These are phyloP conservation scores for Drosophila melanica DNA, from an alignment of 1,140 invertebrate genomes.

Conservation along the genomic window DNA sequence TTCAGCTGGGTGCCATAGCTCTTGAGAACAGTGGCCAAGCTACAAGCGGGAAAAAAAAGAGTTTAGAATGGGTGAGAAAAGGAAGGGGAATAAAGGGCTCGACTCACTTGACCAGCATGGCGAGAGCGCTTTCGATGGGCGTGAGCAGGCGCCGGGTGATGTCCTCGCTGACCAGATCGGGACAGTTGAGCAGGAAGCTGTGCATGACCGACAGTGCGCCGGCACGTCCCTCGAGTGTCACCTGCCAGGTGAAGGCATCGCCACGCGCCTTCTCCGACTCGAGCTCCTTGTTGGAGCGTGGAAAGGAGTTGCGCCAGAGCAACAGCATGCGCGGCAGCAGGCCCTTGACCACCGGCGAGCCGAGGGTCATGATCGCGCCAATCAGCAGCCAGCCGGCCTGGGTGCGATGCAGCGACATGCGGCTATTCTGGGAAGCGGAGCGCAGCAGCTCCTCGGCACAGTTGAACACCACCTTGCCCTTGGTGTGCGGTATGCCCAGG, in stretches of 20 bases:
- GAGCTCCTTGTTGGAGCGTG: slow-evolving; percentile 96
- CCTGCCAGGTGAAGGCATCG: slow-evolving; percentile 99
- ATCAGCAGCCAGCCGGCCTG: slow-evolving; percentile 99
- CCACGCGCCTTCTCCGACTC: slow-evolving; percentile 98
- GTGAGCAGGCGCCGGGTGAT: slow-evolving; percentile 93
- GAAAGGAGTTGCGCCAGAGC: slow-evolving; percentile 99
- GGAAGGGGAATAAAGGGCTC: not conserved
- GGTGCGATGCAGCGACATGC: slow-evolving; percentile 96
- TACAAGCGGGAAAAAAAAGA: slow-evolving; percentile 74
- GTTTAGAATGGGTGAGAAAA: not conserved
- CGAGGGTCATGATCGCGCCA: slow-evolving; percentile 97
- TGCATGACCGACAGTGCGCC: slow-evolving; percentile 98
- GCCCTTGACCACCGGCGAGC: slow-evolving; percentile 95
- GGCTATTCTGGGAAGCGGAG: slow-evolving; percentile 98
- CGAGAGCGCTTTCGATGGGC: slow-evolving; percentile 96
- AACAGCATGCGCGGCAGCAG: slow-evolving; percentile 96
- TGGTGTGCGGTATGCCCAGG: slow-evolving; percentile 97
- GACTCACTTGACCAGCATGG: slow-evolving; percentile 95
- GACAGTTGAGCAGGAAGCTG: slow-evolving; percentile 95
- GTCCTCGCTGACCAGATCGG: slow-evolving; percentile 95
- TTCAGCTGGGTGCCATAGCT: slow-evolving; percentile 97
- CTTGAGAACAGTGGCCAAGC: slow-evolving; percentile 93
- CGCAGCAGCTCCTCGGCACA: slow-evolving; percentile 98
- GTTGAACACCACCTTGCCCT: slow-evolving; percentile 98
- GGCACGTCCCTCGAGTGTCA: slow-evolving; percentile 97